Evolutionary conservation across 2,113 vertebrate genomes (phyloP).

Genomic region (Todiramphus saurophagus): DNA sequence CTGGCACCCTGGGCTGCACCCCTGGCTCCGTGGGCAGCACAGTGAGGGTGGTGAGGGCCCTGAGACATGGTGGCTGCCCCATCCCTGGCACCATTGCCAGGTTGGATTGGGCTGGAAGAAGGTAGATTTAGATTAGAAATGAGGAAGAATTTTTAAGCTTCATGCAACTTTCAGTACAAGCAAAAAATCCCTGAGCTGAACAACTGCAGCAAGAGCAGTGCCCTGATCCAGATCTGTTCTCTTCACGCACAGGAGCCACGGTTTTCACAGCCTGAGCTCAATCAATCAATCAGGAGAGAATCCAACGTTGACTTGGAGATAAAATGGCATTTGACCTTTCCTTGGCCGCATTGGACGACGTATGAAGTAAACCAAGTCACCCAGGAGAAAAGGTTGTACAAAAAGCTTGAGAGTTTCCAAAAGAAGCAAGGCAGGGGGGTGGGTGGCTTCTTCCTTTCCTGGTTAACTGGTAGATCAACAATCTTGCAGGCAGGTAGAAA

Average conservation of each 20-base stretch:
- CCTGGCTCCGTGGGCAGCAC: neutral
- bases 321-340: neutral
- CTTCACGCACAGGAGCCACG: too few relatives aligned
- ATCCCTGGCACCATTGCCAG: too few relatives aligned
- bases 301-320: neutral
- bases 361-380: neutral
- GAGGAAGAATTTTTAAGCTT: too few relatives aligned
- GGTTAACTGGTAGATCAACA: conserved; percentile 37
- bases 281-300: neutral
- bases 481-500: neutral
- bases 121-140: too few relatives aligned
- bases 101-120: too few relatives aligned
- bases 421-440: neutral
- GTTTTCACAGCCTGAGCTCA: too few relatives aligned
- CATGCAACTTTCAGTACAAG: neutral
- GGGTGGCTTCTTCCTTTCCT: conserved; percentile 15
- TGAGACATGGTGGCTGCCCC: neutral
- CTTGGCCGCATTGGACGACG: neutral
- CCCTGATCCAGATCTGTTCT: neutral
- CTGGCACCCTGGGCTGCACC: neutral
- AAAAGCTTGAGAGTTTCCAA: neutral
- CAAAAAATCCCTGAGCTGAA: neutral
- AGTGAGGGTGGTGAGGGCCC: neutral
- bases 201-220: too few relatives aligned
- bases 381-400: neutral